Evolutionary conservation across 1,140 invertebrate species (phyloP), one percentile per base, ranked within the genome.

Genomic region (Ips typographus): DNA sequence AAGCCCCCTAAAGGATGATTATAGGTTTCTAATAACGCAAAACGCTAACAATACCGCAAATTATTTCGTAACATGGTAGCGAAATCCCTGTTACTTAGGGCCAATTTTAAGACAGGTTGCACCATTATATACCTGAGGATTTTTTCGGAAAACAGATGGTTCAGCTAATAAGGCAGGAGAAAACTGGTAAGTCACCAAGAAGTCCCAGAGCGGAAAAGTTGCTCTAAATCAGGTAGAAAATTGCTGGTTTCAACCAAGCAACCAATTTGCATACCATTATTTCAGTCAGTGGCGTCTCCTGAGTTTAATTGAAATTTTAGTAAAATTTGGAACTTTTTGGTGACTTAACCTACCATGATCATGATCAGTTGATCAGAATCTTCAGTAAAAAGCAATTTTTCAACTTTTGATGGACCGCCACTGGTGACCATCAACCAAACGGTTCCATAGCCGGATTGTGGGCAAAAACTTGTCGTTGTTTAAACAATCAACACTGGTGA

Each of bases 51-150:
- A 62, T 40, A 64, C 8, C 36, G 2, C 5, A 65, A 38, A 65
- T 65, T 65, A 65, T 65, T 36, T 49, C 64, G 64, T 65, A 65
- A 65, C 64, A 36, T 58, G 64, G 64, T 65, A 65, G 64, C 55
- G 36, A 8, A 3, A 44, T 47, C 44, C 8, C 22, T 64, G 53
- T 64, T 64, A 64, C 62, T 52, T 64, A 52, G 36, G 51, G 4
- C 51, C 41, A 39, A 64, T 53, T 64, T 64, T 64, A 64, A 64
- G 55, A 64, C 39, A 22, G 22, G 22, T 22, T 22, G 22, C 22
- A 22, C 22, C 22, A 22, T 22, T 22, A 22, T 22, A 22, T 22
- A 22, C 22, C 22, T 22, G 22, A 22, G 22, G 22, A 22, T 22
- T 22, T 22, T 22, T 22, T 22, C 0, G 22, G 22, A 22, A 22